Base-by-base conservation (phyloP, 2,888 invertebrate genomes). In the Poecilobothrus nobilitatus region DNA sequence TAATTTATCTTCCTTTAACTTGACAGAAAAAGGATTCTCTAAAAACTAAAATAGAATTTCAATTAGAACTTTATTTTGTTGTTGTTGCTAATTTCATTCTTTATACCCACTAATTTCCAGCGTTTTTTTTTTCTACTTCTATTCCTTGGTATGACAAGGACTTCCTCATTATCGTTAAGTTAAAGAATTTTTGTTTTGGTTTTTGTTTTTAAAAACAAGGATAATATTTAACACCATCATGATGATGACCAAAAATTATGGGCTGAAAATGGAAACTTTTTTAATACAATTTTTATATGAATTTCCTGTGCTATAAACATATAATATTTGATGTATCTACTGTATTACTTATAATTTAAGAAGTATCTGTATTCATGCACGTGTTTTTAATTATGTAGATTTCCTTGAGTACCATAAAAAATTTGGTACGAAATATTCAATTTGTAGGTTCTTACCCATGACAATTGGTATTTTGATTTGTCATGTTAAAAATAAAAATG, bases 1-100 rank as follows among this genome's bases (percentile, higher is more conserved):
- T 63, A 63, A 63, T 63, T 63, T 63, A 63, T 63, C 63, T 63
- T 27, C 27, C 27, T 63, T 27, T 27, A 63, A 27, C 27, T 63
- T 63, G 63, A 63, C 63, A 63, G 63, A 63, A 63, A 63, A 63
- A 63, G 63, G 63, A 63, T 63, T 53, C 53, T 53, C n/a, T 2
- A 2, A 53, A 53, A 53, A 53, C 53, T 53, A 53, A 53, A 53
- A 53, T 53, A n/a, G 53, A 53, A 53, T 53, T 53, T 53, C 53
- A 53, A 53, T 53, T 53, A 53, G 53, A 53, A 41, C 41, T 41
- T 41, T 41, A 41, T 41, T 1, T 41, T 41, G 9, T 41, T 41
- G 41, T 15, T 41, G 15, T 41, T 41, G 9, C 15, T 41, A 8
- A 1, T 41, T 41, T 41, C 9, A 8, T 41, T 41, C 4, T 41